Evolutionary conservation across 2,113 vertebrate species (phyloP), one percentile per base, ranked within the genome.

Genomic region (Amphilophus citrinellus): DNA sequence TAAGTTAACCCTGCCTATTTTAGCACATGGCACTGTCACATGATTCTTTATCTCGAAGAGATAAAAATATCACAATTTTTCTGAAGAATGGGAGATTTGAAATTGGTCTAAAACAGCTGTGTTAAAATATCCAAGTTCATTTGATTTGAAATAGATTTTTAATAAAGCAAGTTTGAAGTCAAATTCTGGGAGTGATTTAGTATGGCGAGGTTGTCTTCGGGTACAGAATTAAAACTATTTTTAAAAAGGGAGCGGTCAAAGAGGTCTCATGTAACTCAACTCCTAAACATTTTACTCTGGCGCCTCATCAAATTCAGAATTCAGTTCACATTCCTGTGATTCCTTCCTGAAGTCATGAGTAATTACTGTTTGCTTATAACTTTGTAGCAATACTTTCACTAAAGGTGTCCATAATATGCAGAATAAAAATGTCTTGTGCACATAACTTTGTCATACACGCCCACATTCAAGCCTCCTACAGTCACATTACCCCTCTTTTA

Each of bases 151-250:
- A 18, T 7, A 61, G 1, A 62, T 37, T 68, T 68, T 68, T 68
- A 68, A 27, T 14, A 47, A 47, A 24, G n/a, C 63, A 47, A 24
- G 37, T 17, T 68, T 17, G 27, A 47, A 47, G 27, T 22, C 13
- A 44, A 44, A 66, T 1, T 44, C n/a, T 66, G 63, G 62, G 37
- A 42, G 44, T 27, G 14, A 27, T 10, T 47, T 68, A 68, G 22
- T 27, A 68, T 44, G 8, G 4, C 0, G 15, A 27, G 39, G 39
- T 68, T 47, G 39, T 68, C 63, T 68, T 68, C 2, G 39, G 63
- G 39, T 68, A 47, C 63, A 68, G 39, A 47, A 68, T 68, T 68
- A 62, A 62, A 62, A 62, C 61, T 62, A 68, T 68, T 68, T 68
- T 68, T 68, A 68, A 68, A 68, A 68, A 68, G 63, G 63, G 63